Conservation (phyloP, 1,140 invertebrate species). For the Lasaia peninsularis region DNA sequence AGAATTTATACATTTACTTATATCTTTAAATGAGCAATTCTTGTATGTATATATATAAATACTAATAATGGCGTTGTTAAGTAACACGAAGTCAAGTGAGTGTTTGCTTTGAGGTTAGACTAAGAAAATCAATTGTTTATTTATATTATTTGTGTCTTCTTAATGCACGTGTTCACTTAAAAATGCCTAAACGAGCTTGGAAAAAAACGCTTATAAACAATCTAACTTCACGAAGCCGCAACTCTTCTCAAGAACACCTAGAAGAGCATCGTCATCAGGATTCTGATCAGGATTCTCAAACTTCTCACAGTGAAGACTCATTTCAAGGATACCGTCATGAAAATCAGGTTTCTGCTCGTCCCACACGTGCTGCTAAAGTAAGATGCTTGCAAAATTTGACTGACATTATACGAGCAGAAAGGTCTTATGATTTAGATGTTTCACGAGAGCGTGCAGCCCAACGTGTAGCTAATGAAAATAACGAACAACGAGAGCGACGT, state of each 20-base stretch:
- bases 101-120: slow-evolving; percentile 11
- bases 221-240: too few species aligned
- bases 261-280: neutral
- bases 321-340: neutral
- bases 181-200: slow-evolving; percentile 16
- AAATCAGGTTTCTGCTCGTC: slow-evolving; percentile 14
- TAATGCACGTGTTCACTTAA: slow-evolving; percentile 13
- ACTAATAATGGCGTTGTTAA: slow-evolving; percentile 7
- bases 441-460: slow-evolving; percentile 6
- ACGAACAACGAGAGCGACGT: slow-evolving; percentile 14
- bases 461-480: slow-evolving; percentile 14
- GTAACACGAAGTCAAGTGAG: slow-evolving; percentile 14
- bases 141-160: slow-evolving; percentile 12
- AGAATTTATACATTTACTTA: too few species aligned
- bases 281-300: slow-evolving; percentile 2
- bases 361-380: slow-evolving; percentile 11
- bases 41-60: too few species aligned
- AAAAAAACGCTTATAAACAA: slow-evolving; percentile 16
- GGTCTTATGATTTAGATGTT: slow-evolving; percentile 1
- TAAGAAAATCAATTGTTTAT: slow-evolving; percentile 15
- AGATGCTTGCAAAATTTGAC: slow-evolving; percentile 15
- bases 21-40: too few species aligned
- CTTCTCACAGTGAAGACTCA: slow-evolving; percentile 6
- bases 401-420: slow-evolving; percentile 10
- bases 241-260: slow-evolving; percentile 4